phyloP scores from a whole-genome alignment of 2,113 vertebrate species.

The Anoplopoma fimbria region DNA sequence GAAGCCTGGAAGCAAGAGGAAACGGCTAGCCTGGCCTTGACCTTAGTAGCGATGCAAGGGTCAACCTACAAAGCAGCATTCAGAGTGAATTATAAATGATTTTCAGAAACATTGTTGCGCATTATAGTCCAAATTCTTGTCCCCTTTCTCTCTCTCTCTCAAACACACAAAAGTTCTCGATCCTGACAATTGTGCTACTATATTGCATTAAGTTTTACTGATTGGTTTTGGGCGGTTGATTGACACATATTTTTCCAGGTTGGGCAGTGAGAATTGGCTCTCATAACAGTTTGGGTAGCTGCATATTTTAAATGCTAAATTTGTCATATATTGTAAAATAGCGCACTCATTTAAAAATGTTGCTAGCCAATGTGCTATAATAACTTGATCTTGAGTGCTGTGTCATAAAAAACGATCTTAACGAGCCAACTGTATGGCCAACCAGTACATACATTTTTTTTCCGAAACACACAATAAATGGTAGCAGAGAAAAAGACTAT shows the following conservation, averaged over 20 bases:
- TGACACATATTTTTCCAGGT: too few relatives aligned
- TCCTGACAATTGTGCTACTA: not conserved
- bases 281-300: too few relatives aligned
- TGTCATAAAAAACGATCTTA: too few relatives aligned
- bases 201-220: not conserved
- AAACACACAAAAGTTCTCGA: not conserved
- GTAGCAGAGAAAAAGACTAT: too few relatives aligned
- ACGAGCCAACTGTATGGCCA: too few relatives aligned
- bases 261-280: too few relatives aligned
- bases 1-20: too few relatives aligned
- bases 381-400: not conserved
- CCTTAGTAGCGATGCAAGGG: not conserved
- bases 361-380: too few relatives aligned
- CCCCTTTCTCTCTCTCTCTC: not conserved
- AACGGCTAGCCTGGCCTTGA: not conserved
- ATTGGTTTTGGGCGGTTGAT: too few relatives aligned
- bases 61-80: not conserved
- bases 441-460: too few relatives aligned
- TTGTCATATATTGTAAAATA: not conserved
- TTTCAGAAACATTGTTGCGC: not conserved
- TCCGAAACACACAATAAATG: too few relatives aligned
- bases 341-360: not conserved
- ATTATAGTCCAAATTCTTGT: not conserved
- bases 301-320: not conserved
- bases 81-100: not conserved